Conservation (phyloP, 2,888 invertebrate genomes). For the Carterocephalus palaemon region DNA sequence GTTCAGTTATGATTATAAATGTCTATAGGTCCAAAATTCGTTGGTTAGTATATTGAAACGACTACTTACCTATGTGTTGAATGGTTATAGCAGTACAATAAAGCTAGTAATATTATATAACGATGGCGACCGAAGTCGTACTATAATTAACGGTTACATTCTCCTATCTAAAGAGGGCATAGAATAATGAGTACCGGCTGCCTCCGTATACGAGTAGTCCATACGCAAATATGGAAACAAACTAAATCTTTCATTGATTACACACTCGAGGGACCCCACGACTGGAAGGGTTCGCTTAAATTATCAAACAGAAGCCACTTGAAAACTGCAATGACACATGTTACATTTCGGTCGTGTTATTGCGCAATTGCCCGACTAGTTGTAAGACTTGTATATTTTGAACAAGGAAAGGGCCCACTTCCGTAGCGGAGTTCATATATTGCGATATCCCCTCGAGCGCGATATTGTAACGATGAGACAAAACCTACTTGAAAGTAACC, state of each 20-base stretch:
- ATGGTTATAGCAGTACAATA: too few relatives aligned
- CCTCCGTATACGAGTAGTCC: slow-evolving; percentile 27
- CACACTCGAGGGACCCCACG: slow-evolving; percentile 46
- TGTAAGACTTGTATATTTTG: slow-evolving; percentile 32
- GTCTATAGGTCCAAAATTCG: too few relatives aligned
- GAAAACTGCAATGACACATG: slow-evolving; percentile 75
- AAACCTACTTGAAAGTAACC: slow-evolving; percentile 49
- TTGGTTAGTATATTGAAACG: too few relatives aligned
- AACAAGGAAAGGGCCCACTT: slow-evolving; percentile 15
- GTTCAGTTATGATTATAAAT: too few relatives aligned
- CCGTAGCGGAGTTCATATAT: slow-evolving; percentile 1
- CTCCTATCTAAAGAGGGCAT: slow-evolving; percentile 16
- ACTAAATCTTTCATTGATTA: slow-evolving; percentile 59
- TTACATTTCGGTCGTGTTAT: slow-evolving; percentile 51
- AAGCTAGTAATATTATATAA: too few relatives aligned
- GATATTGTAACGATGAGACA: slow-evolving; percentile 41
- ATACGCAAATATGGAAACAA: slow-evolving; percentile 48
- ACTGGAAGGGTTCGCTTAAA: slow-evolving; percentile 64
- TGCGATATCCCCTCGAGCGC: slow-evolving; percentile 14
- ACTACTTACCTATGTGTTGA: too few relatives aligned
- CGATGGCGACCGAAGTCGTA: slow-evolving; percentile 3
- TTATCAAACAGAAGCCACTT: slow-evolving; percentile 72
- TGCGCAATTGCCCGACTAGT: slow-evolving; percentile 37
- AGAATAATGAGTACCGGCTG: slow-evolving; percentile 15
- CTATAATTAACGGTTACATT: slow-evolving; percentile 12